phyloP scores from a whole-genome alignment of 1,140 invertebrate species.

The Archivesica marissinica region DNA sequence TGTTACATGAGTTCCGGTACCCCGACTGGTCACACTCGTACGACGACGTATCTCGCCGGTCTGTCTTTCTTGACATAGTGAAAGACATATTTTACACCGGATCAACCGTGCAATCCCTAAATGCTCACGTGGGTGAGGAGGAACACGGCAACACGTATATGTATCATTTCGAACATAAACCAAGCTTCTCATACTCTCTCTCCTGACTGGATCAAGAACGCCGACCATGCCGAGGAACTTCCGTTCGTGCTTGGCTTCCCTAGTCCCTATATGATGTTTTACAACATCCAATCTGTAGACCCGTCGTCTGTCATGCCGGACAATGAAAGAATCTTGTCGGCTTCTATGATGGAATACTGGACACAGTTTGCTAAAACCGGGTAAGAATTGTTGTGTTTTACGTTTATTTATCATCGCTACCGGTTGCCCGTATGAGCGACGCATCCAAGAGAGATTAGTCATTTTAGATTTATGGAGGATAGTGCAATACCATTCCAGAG shows the following conservation, averaged over 20 bases:
- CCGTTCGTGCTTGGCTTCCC: constrained; percentile 17
- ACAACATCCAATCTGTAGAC: background rate
- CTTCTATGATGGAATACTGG: constrained; percentile 4
- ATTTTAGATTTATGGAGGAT: no score
- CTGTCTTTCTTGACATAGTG: background rate
- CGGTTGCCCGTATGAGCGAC: no score
- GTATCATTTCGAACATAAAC: constrained; percentile 33
- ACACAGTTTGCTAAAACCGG: constrained; percentile 37
- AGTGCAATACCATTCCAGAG: no score
- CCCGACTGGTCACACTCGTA: constrained; percentile 8
- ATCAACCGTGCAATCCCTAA: background rate
- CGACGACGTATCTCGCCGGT: background rate
- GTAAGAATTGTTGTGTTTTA: no score
- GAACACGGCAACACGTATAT: background rate
- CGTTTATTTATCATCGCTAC: no score
- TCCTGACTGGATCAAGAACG: constrained; percentile 3
- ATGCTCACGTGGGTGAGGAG: background rate
- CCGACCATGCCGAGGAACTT: constrained; percentile 27
- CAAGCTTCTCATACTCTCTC: background rate
- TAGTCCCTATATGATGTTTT: background rate
- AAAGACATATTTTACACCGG: background rate
- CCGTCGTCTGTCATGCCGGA: background rate
- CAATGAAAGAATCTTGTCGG: background rate
- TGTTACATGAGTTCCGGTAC: constrained; percentile 33
- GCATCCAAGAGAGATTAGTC: no score